These are phyloP conservation scores for Coreius guichenoti DNA, from an alignment of 2,797 vertebrate genomes.

Conservation along the genomic window DNA sequence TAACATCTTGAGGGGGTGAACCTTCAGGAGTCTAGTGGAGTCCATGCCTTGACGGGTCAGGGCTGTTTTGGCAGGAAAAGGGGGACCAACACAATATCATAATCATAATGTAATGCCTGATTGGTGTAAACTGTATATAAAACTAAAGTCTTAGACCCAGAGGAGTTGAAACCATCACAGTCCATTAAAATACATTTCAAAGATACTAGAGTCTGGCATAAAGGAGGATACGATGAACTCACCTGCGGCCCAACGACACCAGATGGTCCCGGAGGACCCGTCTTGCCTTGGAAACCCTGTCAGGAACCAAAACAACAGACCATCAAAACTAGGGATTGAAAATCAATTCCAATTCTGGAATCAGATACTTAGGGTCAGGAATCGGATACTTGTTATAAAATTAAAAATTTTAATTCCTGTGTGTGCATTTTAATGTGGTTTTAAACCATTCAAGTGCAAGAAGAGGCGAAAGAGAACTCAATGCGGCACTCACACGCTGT, in stretches of 20 bases:
- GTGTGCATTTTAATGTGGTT: neutral
- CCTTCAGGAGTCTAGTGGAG: no score
- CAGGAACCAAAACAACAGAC: neutral
- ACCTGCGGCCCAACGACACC: conserved; percentile 99
- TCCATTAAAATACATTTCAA: neutral
- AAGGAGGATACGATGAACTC: conserved; percentile 56
- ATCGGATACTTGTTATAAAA: neutral
- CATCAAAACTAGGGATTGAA: neutral
- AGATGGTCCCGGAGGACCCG: conserved; percentile 91
- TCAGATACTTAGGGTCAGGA: neutral
- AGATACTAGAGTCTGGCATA: neutral
- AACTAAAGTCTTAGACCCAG: no score
- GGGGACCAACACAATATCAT: no score
- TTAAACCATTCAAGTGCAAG: neutral
- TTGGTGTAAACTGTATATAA: no score
- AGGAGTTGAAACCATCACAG: neutral
- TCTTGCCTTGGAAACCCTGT: conserved; percentile 99
- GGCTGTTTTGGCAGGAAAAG: no score
- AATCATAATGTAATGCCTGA: no score
- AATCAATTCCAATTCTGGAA: no score
- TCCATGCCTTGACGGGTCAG: no score
- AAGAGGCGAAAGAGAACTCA: neutral
- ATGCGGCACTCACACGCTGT: no score
- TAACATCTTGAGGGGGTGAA: no score
- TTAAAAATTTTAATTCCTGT: neutral